Evolutionary conservation across 1,140 invertebrate species (phyloP), one percentile per base, ranked within the genome.

Genomic region (Drosophila santomea): DNA sequence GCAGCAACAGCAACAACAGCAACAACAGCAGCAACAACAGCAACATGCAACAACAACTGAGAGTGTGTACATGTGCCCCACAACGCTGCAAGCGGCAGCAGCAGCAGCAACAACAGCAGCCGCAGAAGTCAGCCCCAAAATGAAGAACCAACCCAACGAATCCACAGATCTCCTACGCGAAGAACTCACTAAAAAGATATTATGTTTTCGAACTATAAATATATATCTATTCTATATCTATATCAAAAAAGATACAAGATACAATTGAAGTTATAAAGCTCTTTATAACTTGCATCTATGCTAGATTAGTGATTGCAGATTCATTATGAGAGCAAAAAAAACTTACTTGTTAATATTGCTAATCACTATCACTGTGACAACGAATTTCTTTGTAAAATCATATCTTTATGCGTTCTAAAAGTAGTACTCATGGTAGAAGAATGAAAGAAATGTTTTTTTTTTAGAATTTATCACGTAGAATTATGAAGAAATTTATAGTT

Each of bases 51-150:
- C 17, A 17, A 17, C 17, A 63, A 11, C 47, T 43, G 45, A 15
- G 32, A 10, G 45, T 41, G 54, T 57, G 76, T 68, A 50, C 67
- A 50, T 76, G 66, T 73, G 76, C 48, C 66, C 74, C 64, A 78
- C 74, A 81, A 78, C 63, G 78, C 68, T 77, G 55, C 44, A 35
- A 82, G 79, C 64, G 56, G 44, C 39, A 63, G 15, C 35, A 36
- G 35, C 35, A 36, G 3, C 35, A 36, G 35, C 20, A 20, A 20
- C 20, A 20, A 12, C 36, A 82, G 78, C 64, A 60, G 44, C 39
- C 56, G 15, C 54, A 32, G 35, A 39, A 71, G 28, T 62, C 63
- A 38, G 39, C 50, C 12, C 25, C 35, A 61, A 64, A 62, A 55
- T 39, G 54, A 32, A 57, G 50, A 52, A 2, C 28, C 38, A 52